Conservation (phyloP, 1,140 invertebrate genomes). For the Globodera rostochiensis region DNA sequence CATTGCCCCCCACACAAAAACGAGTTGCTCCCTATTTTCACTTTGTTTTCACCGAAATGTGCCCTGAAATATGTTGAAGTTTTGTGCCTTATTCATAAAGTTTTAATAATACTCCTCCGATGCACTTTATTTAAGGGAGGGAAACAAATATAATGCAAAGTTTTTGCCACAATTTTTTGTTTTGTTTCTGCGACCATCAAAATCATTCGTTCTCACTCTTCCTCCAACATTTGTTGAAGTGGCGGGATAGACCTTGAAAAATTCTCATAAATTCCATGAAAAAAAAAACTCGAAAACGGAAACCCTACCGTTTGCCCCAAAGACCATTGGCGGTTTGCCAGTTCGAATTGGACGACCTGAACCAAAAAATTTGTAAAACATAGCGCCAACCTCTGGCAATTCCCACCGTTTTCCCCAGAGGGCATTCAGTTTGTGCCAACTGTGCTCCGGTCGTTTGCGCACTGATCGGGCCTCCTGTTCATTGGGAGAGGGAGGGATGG, state of each 20-base stretch:
- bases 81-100: too few species aligned
- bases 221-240: not conserved
- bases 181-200: not conserved
- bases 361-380: not conserved
- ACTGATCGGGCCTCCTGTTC: slow-evolving; percentile 26
- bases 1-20: not conserved
- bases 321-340: slow-evolving; percentile 44
- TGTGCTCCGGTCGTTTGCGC: slow-evolving; percentile 38
- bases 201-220: not conserved
- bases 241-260: not conserved
- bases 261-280: not conserved
- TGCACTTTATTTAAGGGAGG: too few species aligned
- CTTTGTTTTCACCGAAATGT: not conserved
- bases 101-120: too few species aligned
- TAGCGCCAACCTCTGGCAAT: not conserved
- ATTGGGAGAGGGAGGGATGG: not conserved
- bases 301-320: slow-evolving; percentile 40
- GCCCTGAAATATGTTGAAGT: too few species aligned
- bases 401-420: slow-evolving; percentile 38
- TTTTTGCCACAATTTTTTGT: not conserved
- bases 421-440: slow-evolving; percentile 41
- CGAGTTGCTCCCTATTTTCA: not conserved
- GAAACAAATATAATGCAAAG: not conserved
- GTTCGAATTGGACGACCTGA: slow-evolving; percentile 7
- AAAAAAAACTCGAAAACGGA: not conserved